Base-by-base conservation (phyloP, 1,140 invertebrate species). In the Monomorium pharaonis region DNA sequence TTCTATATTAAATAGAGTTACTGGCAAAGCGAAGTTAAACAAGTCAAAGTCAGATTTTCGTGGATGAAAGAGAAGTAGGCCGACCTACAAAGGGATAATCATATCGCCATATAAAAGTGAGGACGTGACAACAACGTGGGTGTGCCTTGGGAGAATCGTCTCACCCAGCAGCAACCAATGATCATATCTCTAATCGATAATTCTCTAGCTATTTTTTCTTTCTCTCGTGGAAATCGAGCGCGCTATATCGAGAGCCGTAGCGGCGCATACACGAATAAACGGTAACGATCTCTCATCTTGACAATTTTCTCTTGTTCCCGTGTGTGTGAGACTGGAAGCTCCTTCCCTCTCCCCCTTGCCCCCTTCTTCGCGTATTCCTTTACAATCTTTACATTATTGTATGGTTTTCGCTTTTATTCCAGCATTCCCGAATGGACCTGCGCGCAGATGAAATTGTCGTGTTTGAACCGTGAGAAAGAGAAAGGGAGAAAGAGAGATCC, bases 121-220 rank as follows among this genome's bases (percentile, higher is more conserved):
- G 30, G 21, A 84, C 58, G 60, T 21, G 56, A 77, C 70, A 84
- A 75, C 51, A 75, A 56, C 47, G 44, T 78, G 75, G 84, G 84
- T 85, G 84, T 85, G 84, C 84, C 84, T 85, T 85, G 62, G 21
- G 67, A 83, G 78, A 80, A 67, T 33, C 75, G 42, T 85, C 44
- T 84, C 75, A 85, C 62, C 84, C 84, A 84, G 47, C 74, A 77
- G 62, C 44, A 83, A 84, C 84, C 27, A 85, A 85, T 80, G 24
- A 85, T 85, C 84, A 85, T 85, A 85, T 85, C 84, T 85, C 21
- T 80, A 85, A 80, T 67, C 47, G 49, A 78, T 80, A 85, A 80
- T 37, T 78, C 72, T 85, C 37, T 85, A 85, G 63, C 37, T 85
- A 44, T 67, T 80, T 80, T 78, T 84, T 84, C 42, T 37, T 75